A percentile compares a stretch with the other conserved stretches of the same genome.
Evolutionary conservation across 2,797 vertebrate genomes (phyloP).

Genomic region (Poeciliopsis presidionis): DNA sequence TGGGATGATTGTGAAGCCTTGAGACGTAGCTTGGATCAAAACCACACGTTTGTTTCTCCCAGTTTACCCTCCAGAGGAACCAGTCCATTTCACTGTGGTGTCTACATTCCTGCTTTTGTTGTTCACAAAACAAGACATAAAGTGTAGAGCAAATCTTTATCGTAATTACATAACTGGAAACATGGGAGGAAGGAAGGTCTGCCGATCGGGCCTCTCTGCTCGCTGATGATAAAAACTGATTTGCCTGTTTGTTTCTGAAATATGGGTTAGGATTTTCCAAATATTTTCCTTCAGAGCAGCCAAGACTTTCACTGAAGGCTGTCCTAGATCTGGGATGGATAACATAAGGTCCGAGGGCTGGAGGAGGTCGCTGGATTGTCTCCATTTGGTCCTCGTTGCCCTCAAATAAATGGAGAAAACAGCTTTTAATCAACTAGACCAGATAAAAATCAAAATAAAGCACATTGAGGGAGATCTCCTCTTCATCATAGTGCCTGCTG

Average conservation of each 20-base stretch:
- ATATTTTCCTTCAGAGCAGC: conserved; percentile 45
- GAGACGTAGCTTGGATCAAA: conserved; percentile 56
- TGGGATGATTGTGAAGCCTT: conserved; percentile 57
- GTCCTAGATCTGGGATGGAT: conserved; percentile 10
- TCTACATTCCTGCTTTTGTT: conserved; percentile 17
- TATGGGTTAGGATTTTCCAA: conserved; percentile 50
- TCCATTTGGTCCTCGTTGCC: neutral
- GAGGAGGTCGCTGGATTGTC: neutral
- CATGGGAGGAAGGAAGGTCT: conserved; percentile 5
- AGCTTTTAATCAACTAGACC: neutral
- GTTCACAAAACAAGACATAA: conserved; percentile 13
- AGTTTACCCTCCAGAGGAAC: conserved; percentile 19
- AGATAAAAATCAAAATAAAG: neutral
- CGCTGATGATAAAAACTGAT: conserved; percentile 50
- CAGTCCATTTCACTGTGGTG: conserved; percentile 1
- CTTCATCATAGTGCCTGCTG: neutral
- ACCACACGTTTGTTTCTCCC: conserved; percentile 62
- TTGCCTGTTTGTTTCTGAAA: conserved; percentile 50
- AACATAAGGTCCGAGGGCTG: conserved; percentile 2
- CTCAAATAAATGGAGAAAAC: neutral
- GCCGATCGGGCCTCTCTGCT: conserved; percentile 31
- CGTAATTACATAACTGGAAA: conserved; percentile 48
- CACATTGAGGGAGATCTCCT: too few relatives aligned
- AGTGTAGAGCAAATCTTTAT: conserved; percentile 9
- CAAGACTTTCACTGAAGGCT: conserved; percentile 1